phyloP scores from a whole-genome alignment of 2,888 invertebrate genomes.

The Colostygia pectinataria region DNA sequence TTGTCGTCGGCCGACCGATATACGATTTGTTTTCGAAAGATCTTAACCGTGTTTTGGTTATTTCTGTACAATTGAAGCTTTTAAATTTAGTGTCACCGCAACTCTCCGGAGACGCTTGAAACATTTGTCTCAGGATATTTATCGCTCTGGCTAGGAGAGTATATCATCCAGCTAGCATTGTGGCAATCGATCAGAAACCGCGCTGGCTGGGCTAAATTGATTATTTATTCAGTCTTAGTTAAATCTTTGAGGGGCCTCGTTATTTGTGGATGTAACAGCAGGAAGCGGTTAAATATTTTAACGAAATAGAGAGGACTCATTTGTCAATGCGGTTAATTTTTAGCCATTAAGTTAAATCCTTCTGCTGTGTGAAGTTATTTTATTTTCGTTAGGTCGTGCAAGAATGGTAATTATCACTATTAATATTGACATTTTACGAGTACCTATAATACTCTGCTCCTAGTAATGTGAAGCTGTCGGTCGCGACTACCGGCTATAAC shows the following conservation, averaged over 20 bases:
- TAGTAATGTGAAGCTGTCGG: no score
- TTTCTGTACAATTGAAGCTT: conserved; percentile 82
- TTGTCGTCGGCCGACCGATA: conserved; percentile 79
- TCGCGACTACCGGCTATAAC: no score
- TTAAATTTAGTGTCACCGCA: conserved; percentile 82
- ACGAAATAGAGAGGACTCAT: conserved; percentile 46
- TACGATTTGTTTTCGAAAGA: conserved; percentile 82
- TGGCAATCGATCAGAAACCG: conserved; percentile 80
- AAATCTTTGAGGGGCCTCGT: conserved; percentile 71
- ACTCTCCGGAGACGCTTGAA: conserved; percentile 76
- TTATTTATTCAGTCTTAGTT: conserved; percentile 80
- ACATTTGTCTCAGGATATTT: conserved; percentile 82
- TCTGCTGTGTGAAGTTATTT: background rate
- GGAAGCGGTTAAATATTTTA: conserved; percentile 67
- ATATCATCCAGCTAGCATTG: conserved; percentile 79
- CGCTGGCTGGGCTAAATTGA: conserved; percentile 74
- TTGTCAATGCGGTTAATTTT: conserved; percentile 56
- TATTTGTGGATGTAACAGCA: conserved; percentile 69
- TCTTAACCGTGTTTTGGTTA: conserved; percentile 82
- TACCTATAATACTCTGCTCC: no score
- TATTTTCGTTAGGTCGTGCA: background rate
- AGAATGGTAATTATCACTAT: no score
- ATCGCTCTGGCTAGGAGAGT: conserved; percentile 75
- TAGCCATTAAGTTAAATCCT: conserved; percentile 21
- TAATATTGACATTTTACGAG: no score